Evolutionary conservation across 2,797 vertebrate genomes (phyloP).

Genomic region (Holocentrus rufus): DNA sequence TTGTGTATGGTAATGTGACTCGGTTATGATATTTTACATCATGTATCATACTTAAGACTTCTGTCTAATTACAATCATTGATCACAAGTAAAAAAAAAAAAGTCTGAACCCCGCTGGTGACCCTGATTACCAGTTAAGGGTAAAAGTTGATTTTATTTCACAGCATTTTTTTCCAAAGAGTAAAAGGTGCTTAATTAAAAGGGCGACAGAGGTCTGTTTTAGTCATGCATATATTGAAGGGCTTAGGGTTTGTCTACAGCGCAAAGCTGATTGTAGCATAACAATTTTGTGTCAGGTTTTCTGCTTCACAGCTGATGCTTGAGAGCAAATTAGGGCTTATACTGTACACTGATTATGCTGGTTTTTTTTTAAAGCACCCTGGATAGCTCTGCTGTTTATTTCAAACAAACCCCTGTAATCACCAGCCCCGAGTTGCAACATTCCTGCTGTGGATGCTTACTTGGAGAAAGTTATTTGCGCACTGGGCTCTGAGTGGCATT

Average conservation of each 20-base stretch:
- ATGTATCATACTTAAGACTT: background rate
- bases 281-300: background rate
- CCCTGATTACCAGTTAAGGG: background rate
- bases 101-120: background rate
- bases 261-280: background rate
- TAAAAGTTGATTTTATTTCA: background rate
- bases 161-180: too few relatives aligned
- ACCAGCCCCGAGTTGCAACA: slow-evolving; percentile 49
- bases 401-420: slow-evolving; percentile 27
- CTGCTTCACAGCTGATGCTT: background rate
- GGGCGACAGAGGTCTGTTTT: background rate
- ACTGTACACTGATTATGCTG: too few relatives aligned
- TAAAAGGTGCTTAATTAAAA: background rate
- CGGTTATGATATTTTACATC: background rate
- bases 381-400: slow-evolving; percentile 39
- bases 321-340: background rate
- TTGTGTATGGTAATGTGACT: background rate
- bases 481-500: slow-evolving; percentile 42
- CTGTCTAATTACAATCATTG: background rate
- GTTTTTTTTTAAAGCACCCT: background rate
- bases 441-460: slow-evolving; percentile 41
- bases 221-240: background rate
- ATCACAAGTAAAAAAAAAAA: background rate
- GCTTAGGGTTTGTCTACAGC: background rate
- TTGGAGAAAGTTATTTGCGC: slow-evolving; percentile 55